A percentile compares a stretch with the other conserved stretches of the same genome.
phyloP scores from a whole-genome alignment of 2,113 vertebrate genomes.

The Piaya cayana region DNA sequence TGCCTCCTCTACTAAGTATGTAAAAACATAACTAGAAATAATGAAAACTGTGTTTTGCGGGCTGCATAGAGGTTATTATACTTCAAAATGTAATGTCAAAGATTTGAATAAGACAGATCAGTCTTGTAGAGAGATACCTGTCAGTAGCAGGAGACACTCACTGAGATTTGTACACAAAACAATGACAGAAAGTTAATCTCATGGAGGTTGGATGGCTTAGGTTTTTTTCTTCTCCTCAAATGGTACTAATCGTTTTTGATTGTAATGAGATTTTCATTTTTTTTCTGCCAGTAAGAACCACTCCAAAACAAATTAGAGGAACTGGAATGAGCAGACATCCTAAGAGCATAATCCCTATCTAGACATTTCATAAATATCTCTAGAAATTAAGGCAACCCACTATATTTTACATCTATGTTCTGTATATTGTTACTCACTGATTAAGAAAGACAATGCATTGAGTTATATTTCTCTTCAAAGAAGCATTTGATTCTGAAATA shows the following conservation, averaged over 20 bases:
- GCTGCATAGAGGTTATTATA: background rate
- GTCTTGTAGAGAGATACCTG: background rate
- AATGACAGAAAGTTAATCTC: slow-evolving; percentile 1
- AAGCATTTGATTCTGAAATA: background rate
- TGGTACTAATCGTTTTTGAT: slow-evolving; percentile 14
- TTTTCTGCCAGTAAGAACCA: background rate
- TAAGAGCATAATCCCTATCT: background rate
- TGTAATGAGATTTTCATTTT: background rate
- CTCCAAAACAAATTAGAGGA: slow-evolving; percentile 30
- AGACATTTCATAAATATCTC: background rate
- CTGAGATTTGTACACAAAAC: background rate
- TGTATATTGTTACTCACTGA: background rate
- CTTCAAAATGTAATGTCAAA: background rate
- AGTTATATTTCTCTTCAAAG: background rate
- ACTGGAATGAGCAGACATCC: background rate
- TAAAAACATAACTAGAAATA: background rate
- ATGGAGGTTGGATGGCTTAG: background rate
- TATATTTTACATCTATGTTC: background rate
- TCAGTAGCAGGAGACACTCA: background rate
- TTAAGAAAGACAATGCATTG: background rate
- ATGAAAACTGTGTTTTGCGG: background rate
- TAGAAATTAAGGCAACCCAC: background rate
- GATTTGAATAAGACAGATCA: background rate
- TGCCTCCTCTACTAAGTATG: background rate
- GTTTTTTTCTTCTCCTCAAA: background rate